Conservation (phyloP, 2,113 vertebrate genomes). For the Sturnira hondurensis region DNA sequence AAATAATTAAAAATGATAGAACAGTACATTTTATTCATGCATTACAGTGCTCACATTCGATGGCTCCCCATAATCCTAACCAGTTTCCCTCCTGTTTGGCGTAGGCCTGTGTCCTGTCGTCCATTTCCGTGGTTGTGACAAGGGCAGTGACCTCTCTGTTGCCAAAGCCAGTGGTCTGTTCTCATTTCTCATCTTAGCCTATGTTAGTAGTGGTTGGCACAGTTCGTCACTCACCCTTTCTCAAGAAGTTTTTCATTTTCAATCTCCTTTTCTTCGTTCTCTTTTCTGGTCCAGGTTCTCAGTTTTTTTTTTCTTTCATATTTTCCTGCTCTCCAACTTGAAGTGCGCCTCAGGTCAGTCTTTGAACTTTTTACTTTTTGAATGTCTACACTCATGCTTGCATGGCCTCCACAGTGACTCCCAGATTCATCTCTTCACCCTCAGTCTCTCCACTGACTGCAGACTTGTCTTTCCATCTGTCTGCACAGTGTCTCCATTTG, state of each 20-base stretch:
- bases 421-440: neutral
- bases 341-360: neutral
- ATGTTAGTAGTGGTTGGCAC: neutral
- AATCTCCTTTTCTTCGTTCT: neutral
- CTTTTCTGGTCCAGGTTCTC: neutral
- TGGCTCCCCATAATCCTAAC: neutral
- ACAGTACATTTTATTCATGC: neutral
- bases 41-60: neutral
- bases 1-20: neutral
- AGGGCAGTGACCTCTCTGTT: neutral
- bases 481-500: neutral
- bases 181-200: neutral
- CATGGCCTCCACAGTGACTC: neutral
- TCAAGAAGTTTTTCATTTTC: neutral
- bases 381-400: neutral
- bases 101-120: neutral
- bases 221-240: neutral
- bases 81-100: neutral
- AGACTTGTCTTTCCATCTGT: neutral
- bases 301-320: neutral
- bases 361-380: neutral
- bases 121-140: rapidly evolving
- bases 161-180: neutral
- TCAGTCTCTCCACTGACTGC: neutral
- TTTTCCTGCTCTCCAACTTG: neutral